A percentile compares a stretch with the other conserved stretches of the same genome.
phyloP scores from a whole-genome alignment of 1,140 invertebrate species.

The Drosophila micromelanica region DNA sequence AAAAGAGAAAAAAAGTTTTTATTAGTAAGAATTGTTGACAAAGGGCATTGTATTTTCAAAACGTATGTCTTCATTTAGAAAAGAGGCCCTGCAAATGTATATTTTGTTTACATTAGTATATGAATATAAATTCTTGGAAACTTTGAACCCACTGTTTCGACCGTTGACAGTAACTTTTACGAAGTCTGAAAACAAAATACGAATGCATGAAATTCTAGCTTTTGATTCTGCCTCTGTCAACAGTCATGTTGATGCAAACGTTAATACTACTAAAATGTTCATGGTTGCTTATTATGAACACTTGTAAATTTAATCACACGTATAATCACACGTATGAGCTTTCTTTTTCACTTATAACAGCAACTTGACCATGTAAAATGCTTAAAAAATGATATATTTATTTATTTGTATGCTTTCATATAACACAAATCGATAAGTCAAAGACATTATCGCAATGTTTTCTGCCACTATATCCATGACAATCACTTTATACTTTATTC shows the following conservation, averaged over 20 bases:
- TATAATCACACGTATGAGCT: too few relatives aligned
- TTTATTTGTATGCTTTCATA: not conserved
- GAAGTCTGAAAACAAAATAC: not conserved
- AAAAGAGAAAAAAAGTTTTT: constrained; percentile 29
- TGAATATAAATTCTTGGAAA: too few relatives aligned
- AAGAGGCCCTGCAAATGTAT: not conserved
- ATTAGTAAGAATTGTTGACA: constrained; percentile 26
- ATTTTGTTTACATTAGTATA: not conserved
- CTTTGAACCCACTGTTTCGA: too few relatives aligned
- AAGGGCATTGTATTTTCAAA: not conserved
- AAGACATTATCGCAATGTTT: not conserved
- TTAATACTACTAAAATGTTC: not conserved
- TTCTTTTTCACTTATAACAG: not conserved
- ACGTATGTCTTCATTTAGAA: not conserved
- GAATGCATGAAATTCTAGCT: not conserved
- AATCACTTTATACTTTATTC: constrained; percentile 14
- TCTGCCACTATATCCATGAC: not conserved
- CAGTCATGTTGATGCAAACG: not conserved
- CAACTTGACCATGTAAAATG: not conserved
- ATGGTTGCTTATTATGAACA: not conserved
- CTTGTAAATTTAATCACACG: too few relatives aligned
- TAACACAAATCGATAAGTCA: constrained; percentile 9
- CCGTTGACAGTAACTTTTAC: not conserved
- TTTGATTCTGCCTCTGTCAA: not conserved
- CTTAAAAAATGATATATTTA: not conserved